These are phyloP conservation scores for Nerophis ophidion DNA, from an alignment of 2,113 vertebrate species.

Conservation along the genomic window DNA sequence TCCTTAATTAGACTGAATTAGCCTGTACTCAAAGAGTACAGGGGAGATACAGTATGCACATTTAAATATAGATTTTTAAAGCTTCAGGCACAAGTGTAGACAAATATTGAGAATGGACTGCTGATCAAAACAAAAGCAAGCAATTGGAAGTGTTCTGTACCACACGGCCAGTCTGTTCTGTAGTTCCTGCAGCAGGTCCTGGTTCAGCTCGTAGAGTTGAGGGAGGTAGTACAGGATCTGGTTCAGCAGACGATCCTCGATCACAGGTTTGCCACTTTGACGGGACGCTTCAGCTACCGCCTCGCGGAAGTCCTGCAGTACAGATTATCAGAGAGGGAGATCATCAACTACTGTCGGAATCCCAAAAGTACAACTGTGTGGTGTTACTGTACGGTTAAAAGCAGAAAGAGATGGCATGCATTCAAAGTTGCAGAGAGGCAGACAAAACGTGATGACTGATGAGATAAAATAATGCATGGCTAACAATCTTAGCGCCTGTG, in stretches of 20 bases:
- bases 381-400: no score
- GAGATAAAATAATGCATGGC: slow-evolving; percentile 7
- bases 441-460: background rate
- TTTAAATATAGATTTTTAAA: no score
- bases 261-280: slow-evolving; percentile 85
- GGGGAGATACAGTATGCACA: no score
- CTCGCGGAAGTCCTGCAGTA: slow-evolving; percentile 86
- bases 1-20: background rate
- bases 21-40: no score
- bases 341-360: no score
- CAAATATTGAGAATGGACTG: no score
- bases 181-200: slow-evolving; percentile 88
- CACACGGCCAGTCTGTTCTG: slow-evolving; percentile 82
- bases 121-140: background rate
- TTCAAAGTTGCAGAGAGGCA: no score
- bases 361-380: background rate
- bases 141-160: slow-evolving; percentile 56
- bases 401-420: no score
- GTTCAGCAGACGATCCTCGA: slow-evolving; percentile 89
- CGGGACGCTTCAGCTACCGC: slow-evolving; percentile 81
- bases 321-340: slow-evolving; percentile 4
- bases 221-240: slow-evolving; percentile 96
- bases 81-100: no score
- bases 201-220: slow-evolving; percentile 93
- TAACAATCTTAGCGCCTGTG: no score